Conservation (phyloP, 53 echinoderm and acorn worm genomes). For the Crossaster papposus region DNA sequence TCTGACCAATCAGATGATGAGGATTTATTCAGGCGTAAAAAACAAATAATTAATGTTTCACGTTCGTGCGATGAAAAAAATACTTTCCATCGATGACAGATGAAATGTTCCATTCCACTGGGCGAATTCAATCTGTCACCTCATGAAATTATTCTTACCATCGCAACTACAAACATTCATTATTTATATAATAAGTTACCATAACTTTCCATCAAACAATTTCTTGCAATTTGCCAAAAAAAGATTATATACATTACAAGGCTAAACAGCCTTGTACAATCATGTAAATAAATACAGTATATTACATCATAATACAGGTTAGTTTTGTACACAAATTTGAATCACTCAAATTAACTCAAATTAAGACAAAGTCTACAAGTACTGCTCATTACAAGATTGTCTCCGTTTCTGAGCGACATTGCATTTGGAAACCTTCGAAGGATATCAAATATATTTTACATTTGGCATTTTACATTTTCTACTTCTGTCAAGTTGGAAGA, state of each 20-base stretch:
- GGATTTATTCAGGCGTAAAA: too few relatives aligned
- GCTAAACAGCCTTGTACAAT: background rate
- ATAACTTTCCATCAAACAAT: background rate
- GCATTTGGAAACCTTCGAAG: background rate
- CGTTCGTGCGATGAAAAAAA: too few relatives aligned
- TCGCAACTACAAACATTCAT: too few relatives aligned
- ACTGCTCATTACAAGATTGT: background rate
- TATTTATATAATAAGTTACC: background rate
- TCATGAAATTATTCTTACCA: too few relatives aligned
- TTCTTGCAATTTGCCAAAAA: slow-evolving; percentile 12
- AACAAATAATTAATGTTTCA: too few relatives aligned
- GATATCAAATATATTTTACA: background rate
- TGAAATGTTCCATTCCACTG: too few relatives aligned
- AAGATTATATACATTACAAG: slow-evolving; percentile 16
- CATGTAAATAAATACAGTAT: slow-evolving; percentile 25
- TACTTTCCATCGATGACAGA: too few relatives aligned
- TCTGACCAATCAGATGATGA: too few relatives aligned
- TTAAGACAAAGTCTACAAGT: background rate
- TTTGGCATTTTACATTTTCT: background rate
- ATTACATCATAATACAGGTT: background rate
- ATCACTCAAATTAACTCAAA: background rate
- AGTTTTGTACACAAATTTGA: slow-evolving; percentile 28
- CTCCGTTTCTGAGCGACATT: background rate
- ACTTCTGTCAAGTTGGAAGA: background rate
- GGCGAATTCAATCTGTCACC: too few relatives aligned